phyloP scores from a whole-genome alignment of 2,113 vertebrate species.

The Aepyceros melampus region DNA sequence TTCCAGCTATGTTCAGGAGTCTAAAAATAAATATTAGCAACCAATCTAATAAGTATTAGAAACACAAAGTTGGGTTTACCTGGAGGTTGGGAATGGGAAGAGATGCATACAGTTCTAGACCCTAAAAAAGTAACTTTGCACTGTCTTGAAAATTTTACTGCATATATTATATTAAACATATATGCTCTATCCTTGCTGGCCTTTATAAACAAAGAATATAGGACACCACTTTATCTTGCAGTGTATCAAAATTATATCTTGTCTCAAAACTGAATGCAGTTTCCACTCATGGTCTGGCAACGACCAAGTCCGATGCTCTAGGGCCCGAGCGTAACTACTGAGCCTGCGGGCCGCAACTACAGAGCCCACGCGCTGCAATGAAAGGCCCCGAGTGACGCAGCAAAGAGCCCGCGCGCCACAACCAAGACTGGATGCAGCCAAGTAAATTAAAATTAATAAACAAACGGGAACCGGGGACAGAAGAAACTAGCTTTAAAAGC shows the following conservation, averaged over 20 bases:
- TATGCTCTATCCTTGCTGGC: neutral
- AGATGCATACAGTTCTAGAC: neutral
- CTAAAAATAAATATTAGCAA: neutral
- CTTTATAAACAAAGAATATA: neutral
- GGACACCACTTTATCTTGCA: neutral
- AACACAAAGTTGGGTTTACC: neutral
- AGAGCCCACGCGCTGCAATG: fast-evolving
- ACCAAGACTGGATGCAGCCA: neutral
- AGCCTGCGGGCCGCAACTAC: neutral
- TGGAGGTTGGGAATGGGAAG: neutral
- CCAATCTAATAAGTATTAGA: neutral
- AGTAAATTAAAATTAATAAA: neutral
- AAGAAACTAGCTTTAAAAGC: constrained; percentile 6
- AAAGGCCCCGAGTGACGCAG: fast-evolving
- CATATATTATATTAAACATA: neutral
- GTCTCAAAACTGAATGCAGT: neutral
- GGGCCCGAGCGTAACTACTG: neutral
- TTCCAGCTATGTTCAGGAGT: neutral
- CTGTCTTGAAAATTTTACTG: neutral
- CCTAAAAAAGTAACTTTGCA: neutral
- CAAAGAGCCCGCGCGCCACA: fast-evolving
- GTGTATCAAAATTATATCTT: neutral
- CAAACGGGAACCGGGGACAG: neutral
- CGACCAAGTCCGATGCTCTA: neutral
- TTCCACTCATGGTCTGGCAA: neutral